Conservation (phyloP, 2,113 vertebrate species). For the Rousettus leschenaultii region DNA sequence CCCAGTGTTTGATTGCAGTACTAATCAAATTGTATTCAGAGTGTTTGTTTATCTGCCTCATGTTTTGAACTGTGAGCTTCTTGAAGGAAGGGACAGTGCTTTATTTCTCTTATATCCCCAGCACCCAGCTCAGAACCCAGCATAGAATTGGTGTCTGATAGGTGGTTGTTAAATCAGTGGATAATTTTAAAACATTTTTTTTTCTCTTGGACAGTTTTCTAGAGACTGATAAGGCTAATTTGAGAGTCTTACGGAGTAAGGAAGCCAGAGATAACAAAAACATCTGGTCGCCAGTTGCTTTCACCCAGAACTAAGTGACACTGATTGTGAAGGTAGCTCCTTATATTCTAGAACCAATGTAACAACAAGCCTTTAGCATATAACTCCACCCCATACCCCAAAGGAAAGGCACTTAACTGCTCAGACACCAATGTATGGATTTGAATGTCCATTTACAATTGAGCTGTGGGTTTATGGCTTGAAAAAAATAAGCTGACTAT, state of each 20-base stretch:
- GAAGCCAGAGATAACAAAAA: not conserved
- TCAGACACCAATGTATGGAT: not conserved
- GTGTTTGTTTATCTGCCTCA: not conserved
- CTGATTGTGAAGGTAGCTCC: not conserved
- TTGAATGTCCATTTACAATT: slow-evolving; percentile 33
- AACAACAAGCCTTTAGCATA: not conserved
- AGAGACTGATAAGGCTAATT: not conserved
- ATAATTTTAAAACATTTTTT: not conserved
- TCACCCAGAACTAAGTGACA: not conserved
- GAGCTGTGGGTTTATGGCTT: not conserved
- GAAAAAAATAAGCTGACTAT: not conserved
- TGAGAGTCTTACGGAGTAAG: not conserved
- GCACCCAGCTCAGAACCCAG: not conserved
- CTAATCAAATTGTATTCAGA: not conserved
- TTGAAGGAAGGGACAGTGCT: not conserved
- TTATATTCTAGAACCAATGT: not conserved
- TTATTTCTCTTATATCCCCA: not conserved
- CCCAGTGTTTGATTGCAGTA: not conserved
- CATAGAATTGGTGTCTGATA: not conserved
- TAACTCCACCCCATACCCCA: not conserved
- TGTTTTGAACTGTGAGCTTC: not conserved
- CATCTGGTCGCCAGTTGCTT: not conserved
- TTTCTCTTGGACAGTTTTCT: not conserved
- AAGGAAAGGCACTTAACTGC: not conserved
- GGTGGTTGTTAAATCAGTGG: not conserved